Evolutionary conservation across 2,888 invertebrate genomes (phyloP).

Genomic region (Flabesymbios commensalis): DNA sequence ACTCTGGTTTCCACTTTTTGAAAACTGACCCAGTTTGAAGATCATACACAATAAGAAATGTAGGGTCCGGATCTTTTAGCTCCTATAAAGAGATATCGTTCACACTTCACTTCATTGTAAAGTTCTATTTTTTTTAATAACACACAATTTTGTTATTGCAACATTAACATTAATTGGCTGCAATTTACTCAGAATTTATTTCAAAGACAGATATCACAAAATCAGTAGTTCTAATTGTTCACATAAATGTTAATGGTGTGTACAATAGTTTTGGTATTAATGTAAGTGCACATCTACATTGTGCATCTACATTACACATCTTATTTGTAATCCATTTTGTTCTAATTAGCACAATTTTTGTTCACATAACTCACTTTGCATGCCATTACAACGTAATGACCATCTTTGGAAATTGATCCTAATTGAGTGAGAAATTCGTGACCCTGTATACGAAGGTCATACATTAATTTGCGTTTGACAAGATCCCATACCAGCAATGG

Average conservation of each 20-base stretch:
- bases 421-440: slow-evolving; percentile 85
- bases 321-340: no score
- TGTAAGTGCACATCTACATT: no score
- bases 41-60: slow-evolving; percentile 89
- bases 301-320: no score
- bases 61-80: slow-evolving; percentile 62
- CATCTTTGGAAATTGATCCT: slow-evolving; percentile 84
- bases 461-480: slow-evolving; percentile 79
- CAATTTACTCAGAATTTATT: no score
- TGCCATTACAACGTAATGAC: slow-evolving; percentile 67
- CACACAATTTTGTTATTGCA: no score
- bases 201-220: no score
- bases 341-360: no score
- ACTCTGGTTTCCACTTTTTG: slow-evolving; percentile 88
- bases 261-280: no score
- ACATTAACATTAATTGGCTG: no score
- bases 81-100: slow-evolving; percentile 37
- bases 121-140: not conserved
- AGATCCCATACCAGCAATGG: slow-evolving; percentile 88
- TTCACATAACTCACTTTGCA: slow-evolving; percentile 60
- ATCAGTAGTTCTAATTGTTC: no score
- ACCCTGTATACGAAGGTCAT: slow-evolving; percentile 84
- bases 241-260: no score
- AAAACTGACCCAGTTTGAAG: slow-evolving; percentile 86
- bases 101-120: not conserved